phyloP scores from a whole-genome alignment of 1,140 invertebrate genomes.

The Drosophila kikkawai region DNA sequence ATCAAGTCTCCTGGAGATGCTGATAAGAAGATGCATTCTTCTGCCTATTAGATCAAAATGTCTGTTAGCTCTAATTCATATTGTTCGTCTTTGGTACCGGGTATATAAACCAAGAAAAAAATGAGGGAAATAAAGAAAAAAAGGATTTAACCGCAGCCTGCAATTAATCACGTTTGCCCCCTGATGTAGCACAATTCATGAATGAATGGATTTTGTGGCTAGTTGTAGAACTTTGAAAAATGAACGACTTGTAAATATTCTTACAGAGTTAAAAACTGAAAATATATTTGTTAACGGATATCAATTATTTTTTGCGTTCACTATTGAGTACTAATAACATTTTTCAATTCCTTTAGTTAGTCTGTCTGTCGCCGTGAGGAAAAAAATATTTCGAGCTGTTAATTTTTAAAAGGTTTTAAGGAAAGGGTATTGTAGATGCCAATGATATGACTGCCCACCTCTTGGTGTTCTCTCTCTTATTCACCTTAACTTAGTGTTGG shows the following conservation, averaged over 20 bases:
- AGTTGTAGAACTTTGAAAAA: conserved; percentile 17
- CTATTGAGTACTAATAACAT: neutral
- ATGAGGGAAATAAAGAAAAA: conserved; percentile 69
- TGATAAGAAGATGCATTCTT: neutral
- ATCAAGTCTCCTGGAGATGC: neutral
- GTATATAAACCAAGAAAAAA: conserved; percentile 9
- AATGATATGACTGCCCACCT: conserved; percentile 16
- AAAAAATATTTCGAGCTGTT: neutral
- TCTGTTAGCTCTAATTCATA: neutral
- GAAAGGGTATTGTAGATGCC: neutral
- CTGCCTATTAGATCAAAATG: neutral
- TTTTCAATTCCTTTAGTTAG: neutral
- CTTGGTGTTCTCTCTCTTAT: conserved; percentile 3
- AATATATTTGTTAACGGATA: neutral
- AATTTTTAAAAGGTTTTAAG: neutral
- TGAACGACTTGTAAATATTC: conserved; percentile 12
- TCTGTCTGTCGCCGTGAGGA: neutral
- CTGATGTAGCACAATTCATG: conserved; percentile 42
- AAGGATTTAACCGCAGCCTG: conserved; percentile 65
- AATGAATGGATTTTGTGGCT: conserved; percentile 30
- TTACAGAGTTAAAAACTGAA: neutral
- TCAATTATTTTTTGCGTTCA: neutral
- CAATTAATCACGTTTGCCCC: conserved; percentile 77
- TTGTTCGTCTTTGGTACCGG: neutral
- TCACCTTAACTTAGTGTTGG: conserved; percentile 17